Evolutionary conservation across 2,113 vertebrate species (phyloP).

Genomic region (Athene cunicularia): DNA sequence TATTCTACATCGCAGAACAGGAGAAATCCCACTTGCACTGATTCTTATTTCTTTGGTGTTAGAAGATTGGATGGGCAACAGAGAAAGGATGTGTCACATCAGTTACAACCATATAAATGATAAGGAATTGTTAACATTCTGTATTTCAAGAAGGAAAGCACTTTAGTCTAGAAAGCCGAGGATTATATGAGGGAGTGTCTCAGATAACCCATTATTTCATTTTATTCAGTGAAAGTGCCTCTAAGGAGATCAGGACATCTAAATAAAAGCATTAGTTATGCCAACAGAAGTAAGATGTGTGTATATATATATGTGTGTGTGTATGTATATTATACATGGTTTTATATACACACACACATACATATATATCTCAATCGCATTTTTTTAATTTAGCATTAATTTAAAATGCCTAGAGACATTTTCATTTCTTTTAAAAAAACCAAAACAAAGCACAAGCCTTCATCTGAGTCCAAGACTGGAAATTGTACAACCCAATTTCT

Average conservation of each 20-base stretch:
- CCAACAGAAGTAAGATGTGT: background rate
- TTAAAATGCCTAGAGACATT: conserved; percentile 12
- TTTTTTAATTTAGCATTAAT: background rate
- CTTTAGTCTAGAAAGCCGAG: background rate
- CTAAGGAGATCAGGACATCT: conserved; percentile 1
- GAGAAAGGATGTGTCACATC: background rate
- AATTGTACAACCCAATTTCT: background rate
- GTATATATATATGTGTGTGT: background rate
- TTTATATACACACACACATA: background rate
- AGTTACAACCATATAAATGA: background rate
- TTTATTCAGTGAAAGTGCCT: background rate
- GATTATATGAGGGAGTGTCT: background rate
- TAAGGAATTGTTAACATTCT: background rate
- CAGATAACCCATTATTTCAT: background rate
- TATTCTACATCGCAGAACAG: background rate
- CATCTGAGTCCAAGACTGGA: conserved; percentile 2
- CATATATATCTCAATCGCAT: background rate
- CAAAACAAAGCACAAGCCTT: background rate
- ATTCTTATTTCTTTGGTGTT: background rate
- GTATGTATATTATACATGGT: background rate
- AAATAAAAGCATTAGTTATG: background rate
- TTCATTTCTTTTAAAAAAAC: background rate
- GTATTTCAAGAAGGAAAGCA: background rate
- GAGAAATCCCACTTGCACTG: background rate
- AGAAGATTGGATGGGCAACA: background rate